Evolutionary conservation across 2,888 invertebrate genomes (phyloP), one percentile per base, ranked within the genome.

Genomic region (Microctonus brassicae): DNA sequence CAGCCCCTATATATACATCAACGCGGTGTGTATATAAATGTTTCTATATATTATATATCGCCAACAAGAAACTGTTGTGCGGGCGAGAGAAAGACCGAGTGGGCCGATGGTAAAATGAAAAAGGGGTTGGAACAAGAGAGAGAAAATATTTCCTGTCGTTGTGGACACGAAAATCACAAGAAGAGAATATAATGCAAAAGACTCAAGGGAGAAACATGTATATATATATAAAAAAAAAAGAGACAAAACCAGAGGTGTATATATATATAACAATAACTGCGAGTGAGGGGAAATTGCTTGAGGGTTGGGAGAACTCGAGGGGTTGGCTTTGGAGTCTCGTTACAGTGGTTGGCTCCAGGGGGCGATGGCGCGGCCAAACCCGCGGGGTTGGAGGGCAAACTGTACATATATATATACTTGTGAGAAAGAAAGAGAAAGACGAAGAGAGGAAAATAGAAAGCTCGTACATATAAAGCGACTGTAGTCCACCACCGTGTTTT

Each of bases 241-340:
- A 66, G 34, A 20, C 69, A 29, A 64, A 69, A 42, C 47, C 1
- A 9, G 20, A 57, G 55, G 52, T 33, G 34, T 29, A 66, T 66
- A 33, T 17, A 26, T 22, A 68, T 64, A 55, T 63, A 61, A 13
- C 2, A 39, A n/a, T 47, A n/a, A 17, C 1, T 17, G 20, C 47
- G 17, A 47, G 20, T 47, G 4, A 70, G 24, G 64, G 66, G 72
- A 73, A 69, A 60, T 67, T 29, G 65, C 73, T 73, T 61, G 66
- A 70, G 79, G 81, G 80, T 80, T 81, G 36, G 52, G 78, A 78
- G 80, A 80, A 83, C 81, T 83, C 79, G 80, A 82, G 83, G 82
- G 85, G 83, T 84, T 81, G 81, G 84, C 81, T 81, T 82, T 80
- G 82, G 83, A 82, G 84, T 86, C 86, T 86, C 86, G 86, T 86